Base-by-base conservation (phyloP, 2,113 vertebrate genomes). In the Mustela nigripes region DNA sequence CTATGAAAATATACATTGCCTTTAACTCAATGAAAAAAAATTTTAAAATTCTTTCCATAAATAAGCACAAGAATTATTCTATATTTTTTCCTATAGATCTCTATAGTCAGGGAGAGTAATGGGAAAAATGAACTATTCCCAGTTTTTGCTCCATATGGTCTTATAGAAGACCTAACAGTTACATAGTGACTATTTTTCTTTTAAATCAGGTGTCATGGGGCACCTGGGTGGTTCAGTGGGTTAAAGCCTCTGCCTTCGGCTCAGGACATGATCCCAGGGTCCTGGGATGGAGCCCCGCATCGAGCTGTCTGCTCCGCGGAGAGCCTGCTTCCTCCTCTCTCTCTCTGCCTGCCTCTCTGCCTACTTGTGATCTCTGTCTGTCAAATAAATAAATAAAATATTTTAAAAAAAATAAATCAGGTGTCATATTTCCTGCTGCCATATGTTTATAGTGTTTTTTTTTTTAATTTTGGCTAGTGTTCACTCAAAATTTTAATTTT, bases 11-110 rank as follows among this genome's bases (percentile, higher is more conserved):
- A 56, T 81, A 53, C 50, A 96, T 87, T 96, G 89, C 81, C 56
- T 96, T 86, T 97, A 97, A 98, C 94, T 96, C 86, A 95, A 96
- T 94, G 82, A 89, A 94, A 53, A 81, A 73, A 73, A 71, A 83
- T 14, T 91, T 67, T 91, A 95, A 87, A 91, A 95, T 80, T 28
- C 22, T 94, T 95, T 95, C 79, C 39, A 73, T 56, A 97, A 96
- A 94, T 92, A 92, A 85, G 53, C 14, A 94, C 50, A 89, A 96
- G 39, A 94, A 92, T 96, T 93, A 28, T 87, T 80, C 36, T 67
- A 31, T 83, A 79, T 93, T 90, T 97, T 79, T 86, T 60, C n/a
- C 60, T 42, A 0, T 69, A 84, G 65, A 80, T 71, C n/a, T 89
- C 39, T 84, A 22, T 95, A 96, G 2, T 76, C 4, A 89, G 18